Conservation (phyloP, 2,113 vertebrate species). For the Ophthalmotilapia sp. region DNA sequence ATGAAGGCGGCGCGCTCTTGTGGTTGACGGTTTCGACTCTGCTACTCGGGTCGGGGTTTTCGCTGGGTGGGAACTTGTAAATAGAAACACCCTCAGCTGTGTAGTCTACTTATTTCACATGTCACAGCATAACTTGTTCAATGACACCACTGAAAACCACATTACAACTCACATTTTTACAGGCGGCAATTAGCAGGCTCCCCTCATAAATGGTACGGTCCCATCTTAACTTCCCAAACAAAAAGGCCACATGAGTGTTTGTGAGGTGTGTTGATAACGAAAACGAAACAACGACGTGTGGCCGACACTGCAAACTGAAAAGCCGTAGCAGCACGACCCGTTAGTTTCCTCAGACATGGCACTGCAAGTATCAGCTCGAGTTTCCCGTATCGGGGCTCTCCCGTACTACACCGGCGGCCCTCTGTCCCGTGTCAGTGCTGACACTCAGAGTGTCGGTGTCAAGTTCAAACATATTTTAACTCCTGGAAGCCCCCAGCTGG, state of each 20-base stretch:
- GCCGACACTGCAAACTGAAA: not conserved
- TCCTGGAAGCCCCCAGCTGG: not conserved
- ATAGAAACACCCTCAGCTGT: not conserved
- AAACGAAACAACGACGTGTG: slow-evolving; percentile 12
- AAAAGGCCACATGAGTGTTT: slow-evolving; percentile 65
- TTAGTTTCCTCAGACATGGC: slow-evolving; percentile 40
- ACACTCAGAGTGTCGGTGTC: slow-evolving; percentile 11
- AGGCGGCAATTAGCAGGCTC: not conserved
- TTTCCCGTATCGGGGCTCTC: slow-evolving; percentile 12
- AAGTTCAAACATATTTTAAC: slow-evolving; percentile 32
- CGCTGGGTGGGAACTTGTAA: not conserved
- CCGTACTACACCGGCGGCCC: not conserved
- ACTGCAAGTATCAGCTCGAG: slow-evolving; percentile 39
- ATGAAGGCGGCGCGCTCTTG: not conserved
- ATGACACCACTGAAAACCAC: rapidly evolving
- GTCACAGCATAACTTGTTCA: rapidly evolving
- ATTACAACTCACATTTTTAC: not conserved
- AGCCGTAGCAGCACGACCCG: not conserved
- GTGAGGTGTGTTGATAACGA: not conserved
- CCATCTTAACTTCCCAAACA: slow-evolving; percentile 32
- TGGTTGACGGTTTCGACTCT: not conserved
- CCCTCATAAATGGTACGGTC: slow-evolving; percentile 44
- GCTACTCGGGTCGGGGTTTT: not conserved
- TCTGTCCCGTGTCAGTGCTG: not conserved
- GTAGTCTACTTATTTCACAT: not conserved